Conservation (phyloP, 2,888 invertebrate genomes). For the Epistrophe eligans region DNA sequence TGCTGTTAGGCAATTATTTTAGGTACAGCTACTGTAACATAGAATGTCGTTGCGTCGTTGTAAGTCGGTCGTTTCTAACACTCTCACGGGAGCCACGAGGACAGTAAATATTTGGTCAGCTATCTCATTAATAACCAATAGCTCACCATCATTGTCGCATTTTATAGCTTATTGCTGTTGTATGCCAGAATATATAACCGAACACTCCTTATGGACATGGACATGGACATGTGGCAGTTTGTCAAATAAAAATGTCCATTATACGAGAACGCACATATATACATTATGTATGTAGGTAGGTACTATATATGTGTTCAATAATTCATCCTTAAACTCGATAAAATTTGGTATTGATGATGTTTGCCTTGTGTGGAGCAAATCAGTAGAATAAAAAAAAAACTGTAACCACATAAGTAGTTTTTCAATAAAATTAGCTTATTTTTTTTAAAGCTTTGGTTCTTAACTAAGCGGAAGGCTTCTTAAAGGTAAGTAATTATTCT, state of each 20-base stretch:
- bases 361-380: not conserved
- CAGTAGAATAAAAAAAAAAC: no score
- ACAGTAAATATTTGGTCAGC: conserved; percentile 3
- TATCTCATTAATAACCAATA: conserved; percentile 17
- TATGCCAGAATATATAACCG: not conserved
- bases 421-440: no score
- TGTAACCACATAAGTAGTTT: no score
- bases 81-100: not conserved
- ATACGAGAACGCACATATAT: not conserved
- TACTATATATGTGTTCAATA: not conserved
- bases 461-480: no score
- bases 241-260: conserved; percentile 15
- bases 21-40: not conserved
- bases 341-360: not conserved
- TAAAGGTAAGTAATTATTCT: no score
- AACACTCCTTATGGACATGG: not conserved
- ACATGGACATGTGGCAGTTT: conserved; percentile 1
- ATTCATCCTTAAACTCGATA: not conserved
- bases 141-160: not conserved
- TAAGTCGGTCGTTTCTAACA: not conserved
- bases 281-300: not conserved
- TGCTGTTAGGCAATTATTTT: conserved; percentile 9
- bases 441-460: no score
- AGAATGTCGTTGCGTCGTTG: not conserved
- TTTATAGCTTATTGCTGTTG: not conserved